Evolutionary conservation across 92 coral and sea anemone genomes (phyloP).

Genomic region (Porites divaricata): DNA sequence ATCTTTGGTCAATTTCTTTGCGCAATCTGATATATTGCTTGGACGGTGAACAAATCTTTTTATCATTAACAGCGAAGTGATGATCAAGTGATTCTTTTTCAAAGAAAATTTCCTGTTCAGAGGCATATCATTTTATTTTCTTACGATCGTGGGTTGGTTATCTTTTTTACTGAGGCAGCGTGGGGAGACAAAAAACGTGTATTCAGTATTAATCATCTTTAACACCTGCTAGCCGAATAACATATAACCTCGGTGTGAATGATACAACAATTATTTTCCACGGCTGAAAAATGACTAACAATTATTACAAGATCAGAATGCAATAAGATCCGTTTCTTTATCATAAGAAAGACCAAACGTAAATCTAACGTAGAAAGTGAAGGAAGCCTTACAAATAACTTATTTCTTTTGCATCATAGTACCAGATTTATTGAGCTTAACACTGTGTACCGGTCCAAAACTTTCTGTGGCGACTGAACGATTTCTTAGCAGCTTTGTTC

Average conservation of each 20-base stretch:
- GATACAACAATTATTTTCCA: background rate
- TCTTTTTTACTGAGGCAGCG: constrained; percentile 12
- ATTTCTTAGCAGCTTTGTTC: constrained; percentile 27
- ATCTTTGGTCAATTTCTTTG: background rate
- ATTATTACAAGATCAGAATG: background rate
- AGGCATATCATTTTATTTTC: background rate
- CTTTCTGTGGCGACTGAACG: background rate
- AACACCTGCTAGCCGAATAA: constrained; percentile 30
- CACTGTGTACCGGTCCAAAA: background rate
- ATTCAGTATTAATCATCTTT: constrained; percentile 21
- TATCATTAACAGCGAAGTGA: constrained; percentile 6
- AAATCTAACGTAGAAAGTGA: background rate
- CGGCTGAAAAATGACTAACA: background rate
- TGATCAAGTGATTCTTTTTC: background rate
- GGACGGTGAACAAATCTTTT: background rate
- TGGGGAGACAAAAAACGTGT: constrained; percentile 40
- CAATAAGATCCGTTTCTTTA: background rate
- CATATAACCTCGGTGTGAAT: constrained; percentile 33
- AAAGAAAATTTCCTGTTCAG: background rate
- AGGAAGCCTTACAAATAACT: background rate
- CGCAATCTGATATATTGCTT: background rate
- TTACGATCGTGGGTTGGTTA: background rate
- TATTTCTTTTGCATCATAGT: background rate
- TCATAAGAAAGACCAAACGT: background rate
- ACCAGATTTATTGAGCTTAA: background rate